Evolutionary conservation across 2,797 vertebrate genomes (phyloP).

Genomic region (Cyprinodon diabolis): DNA sequence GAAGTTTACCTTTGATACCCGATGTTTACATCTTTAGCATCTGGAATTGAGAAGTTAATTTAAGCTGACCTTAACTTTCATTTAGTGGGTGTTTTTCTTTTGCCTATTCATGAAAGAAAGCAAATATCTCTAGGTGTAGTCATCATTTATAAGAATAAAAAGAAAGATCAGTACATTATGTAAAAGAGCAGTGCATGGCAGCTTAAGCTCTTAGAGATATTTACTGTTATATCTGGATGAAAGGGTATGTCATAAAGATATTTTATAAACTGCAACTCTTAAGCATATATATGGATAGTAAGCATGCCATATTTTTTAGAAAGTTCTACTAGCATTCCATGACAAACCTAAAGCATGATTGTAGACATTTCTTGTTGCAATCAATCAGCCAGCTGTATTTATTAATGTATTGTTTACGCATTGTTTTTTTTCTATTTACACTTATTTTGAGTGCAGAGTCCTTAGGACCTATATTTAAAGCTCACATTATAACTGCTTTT

Average conservation of each 20-base stretch:
- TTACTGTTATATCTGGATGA: not conserved
- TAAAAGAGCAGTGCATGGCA: not conserved
- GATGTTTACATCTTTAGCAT: conserved; percentile 14
- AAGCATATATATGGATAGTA: not conserved
- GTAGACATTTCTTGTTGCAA: conserved; percentile 43
- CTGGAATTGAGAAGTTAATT: not conserved
- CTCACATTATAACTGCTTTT: conserved; percentile 2
- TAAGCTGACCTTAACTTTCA: conserved; percentile 10
- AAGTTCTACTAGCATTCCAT: conserved; percentile 45
- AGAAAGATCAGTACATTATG: not conserved
- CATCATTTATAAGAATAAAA: not conserved
- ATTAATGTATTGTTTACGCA: conserved; percentile 46
- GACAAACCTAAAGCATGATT: conserved; percentile 48
- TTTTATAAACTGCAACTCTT: not conserved
- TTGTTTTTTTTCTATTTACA: conserved; percentile 17
- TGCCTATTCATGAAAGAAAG: not conserved
- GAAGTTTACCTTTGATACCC: conserved; percentile 23
- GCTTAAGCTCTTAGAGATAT: not conserved
- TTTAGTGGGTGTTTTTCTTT: not conserved
- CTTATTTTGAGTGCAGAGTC: conserved; percentile 30
- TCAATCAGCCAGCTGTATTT: conserved; percentile 52
- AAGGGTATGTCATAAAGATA: conserved; percentile 10
- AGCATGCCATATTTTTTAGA: conserved; percentile 1
- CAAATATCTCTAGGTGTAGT: not conserved
- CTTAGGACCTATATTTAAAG: conserved; percentile 17